Evolutionary conservation across 2,113 vertebrate species (phyloP).

Genomic region (Prinia subflava): DNA sequence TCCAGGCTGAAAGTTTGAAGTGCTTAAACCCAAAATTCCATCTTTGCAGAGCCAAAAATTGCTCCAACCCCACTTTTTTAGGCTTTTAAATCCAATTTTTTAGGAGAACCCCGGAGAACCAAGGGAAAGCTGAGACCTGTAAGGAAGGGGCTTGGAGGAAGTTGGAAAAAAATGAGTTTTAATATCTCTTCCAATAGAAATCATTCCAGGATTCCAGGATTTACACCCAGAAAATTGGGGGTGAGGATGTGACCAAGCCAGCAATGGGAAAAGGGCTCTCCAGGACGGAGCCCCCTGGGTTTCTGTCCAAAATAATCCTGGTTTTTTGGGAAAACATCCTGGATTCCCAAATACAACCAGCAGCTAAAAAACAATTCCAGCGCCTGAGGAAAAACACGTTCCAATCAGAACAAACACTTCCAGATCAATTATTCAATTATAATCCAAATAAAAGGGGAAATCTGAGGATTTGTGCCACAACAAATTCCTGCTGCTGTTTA

Average conservation of each 20-base stretch:
- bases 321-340: too few species aligned
- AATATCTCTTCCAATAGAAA: neutral
- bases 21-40: neutral
- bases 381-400: neutral
- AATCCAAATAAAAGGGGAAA: neutral
- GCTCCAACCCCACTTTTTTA: neutral
- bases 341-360: neutral
- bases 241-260: neutral
- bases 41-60: neutral
- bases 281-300: rapidly evolving
- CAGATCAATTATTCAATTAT: neutral
- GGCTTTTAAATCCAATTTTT: neutral
- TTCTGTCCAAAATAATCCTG: rapidly evolving
- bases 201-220: neutral
- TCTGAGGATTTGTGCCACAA: neutral
- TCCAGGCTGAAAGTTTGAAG: neutral
- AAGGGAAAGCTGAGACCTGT: neutral
- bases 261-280: neutral
- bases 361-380: neutral
- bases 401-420: neutral
- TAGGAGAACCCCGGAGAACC: neutral
- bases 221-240: neutral
- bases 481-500: neutral
- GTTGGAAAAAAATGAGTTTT: neutral
- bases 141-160: neutral